Base-by-base conservation (phyloP, 2,797 vertebrate species). In the Gallinago solitaria region DNA sequence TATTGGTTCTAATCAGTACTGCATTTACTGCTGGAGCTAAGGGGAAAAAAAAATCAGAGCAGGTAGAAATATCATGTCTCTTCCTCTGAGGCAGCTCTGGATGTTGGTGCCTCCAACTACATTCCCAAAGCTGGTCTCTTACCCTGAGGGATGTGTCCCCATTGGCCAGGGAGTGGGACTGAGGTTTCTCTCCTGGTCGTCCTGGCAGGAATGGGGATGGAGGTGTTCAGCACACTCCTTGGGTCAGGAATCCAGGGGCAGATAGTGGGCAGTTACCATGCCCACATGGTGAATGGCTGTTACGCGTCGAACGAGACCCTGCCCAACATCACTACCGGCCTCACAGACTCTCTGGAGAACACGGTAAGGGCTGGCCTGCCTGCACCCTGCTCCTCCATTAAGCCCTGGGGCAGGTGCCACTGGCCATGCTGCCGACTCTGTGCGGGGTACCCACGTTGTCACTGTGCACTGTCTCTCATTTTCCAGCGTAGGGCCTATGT, bases 241-340 rank as follows among this genome's bases (percentile, higher is more conserved):
- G 98, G 97, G 12, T 98, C 98, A 3, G 89, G 97, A 32, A 97
- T 98, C 74, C 98, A 98, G 96, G 98, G 98, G 63, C 98, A 98
- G 88, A 98, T 98, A 19, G 95, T 98, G 35, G 95, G 97, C 19
- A 90, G 98, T 64, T 98, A 98, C 90, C 98, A 98, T n/a, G 48
- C 81, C 28, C 98, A 89, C 59, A 97, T 95, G 89, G 89, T 88
- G 53, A 90, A 97, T 32, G 89, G 89, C 71, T 98, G 98, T 81
- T 71, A 88, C 4, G 33, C 95, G 25, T 69, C n/a, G 17, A 97
- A 97, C 7, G 79, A 95, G 89, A 83, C 63, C 54, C 28, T 33
- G 77, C 83, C 53, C 47, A 97, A 90, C 91, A 79, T 69, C 12
- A 82, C 96, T 8, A 48, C 90, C 9, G 96, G 98, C 21, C 96